phyloP scores from a whole-genome alignment of 2,888 invertebrate genomes.

The Pandemis cinnamomeana region DNA sequence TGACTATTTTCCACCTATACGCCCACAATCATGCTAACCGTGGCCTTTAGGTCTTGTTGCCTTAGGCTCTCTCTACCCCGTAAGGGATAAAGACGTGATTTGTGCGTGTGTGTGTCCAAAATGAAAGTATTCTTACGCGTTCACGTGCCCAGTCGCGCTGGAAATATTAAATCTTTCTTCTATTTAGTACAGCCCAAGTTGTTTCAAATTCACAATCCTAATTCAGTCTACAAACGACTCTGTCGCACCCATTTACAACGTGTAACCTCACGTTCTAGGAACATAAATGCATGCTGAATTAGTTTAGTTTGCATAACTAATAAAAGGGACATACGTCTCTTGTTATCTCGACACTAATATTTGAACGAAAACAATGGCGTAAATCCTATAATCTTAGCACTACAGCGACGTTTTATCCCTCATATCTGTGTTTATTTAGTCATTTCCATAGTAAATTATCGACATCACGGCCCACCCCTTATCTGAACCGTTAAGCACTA shows the following conservation, averaged over 20 bases:
- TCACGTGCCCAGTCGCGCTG: too few species aligned
- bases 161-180: too few species aligned
- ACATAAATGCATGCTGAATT: constrained; percentile 25
- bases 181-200: not conserved
- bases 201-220: not conserved
- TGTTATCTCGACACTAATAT: constrained; percentile 23
- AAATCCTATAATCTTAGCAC: constrained; percentile 43
- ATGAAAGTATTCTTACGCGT: too few species aligned
- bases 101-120: too few species aligned
- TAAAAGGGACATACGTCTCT: constrained; percentile 19
- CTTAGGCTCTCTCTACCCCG: too few species aligned
- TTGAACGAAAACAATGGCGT: constrained; percentile 42
- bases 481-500: constrained; percentile 59
- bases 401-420: constrained; percentile 49
- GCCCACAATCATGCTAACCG: too few species aligned
- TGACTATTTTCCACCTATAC: too few species aligned
- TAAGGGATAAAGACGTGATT: too few species aligned
- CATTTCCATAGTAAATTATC: constrained; percentile 65
- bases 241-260: constrained; percentile 19
- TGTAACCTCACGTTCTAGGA: constrained; percentile 2
- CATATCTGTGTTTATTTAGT: constrained; percentile 67
- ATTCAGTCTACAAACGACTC: constrained; percentile 7
- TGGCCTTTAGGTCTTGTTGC: too few species aligned
- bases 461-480: constrained; percentile 59
- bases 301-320: constrained; percentile 15